Base-by-base conservation (phyloP, 2,888 invertebrate species). In the Sphaerophoria rueppellii region DNA sequence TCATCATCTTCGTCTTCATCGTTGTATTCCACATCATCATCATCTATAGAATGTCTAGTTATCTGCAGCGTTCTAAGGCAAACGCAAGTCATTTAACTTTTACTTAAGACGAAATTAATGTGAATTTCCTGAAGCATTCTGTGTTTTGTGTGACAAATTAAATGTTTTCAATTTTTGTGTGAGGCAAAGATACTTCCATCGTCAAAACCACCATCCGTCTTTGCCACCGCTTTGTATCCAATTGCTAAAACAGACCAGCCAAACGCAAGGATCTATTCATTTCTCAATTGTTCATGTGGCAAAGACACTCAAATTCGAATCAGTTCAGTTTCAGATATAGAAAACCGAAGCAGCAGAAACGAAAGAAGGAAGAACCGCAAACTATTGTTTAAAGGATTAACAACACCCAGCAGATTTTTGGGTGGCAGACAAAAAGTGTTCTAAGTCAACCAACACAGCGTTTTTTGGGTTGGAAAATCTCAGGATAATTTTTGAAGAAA, bases 401-500 rank as follows among this genome's bases (percentile, higher is more conserved):
- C 52, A 60, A 69, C 60, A 65, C n/a, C 48, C 50, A 35, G n/a
- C 32, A 46, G 9, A 24, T 24, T n/a, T 43, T 43, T 16, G 61
- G 9, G 6, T 58, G 16, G 12, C n/a, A 40, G 35, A 11, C 24
- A 32, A 46, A 9, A 63, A 63, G 48, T 32, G 48, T 46, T 63
- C 61, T 34, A 48, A 48, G 63, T 16, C 37, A 61, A 69, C 35
- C 34, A 24, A 24, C 40, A 37, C 37, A 50, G 32, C 34, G 37
- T 46, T 80, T 9, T 58, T 43, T 60, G 5, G 71, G 55, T 69
- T 24, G 57, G 46, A 69, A 57, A 85, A 80, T 85, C 76, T 73
- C 48, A 52, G 69, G 73, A 77, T 85, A 81, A 85, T 69, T 81
- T 85, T 75, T 81, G 11, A 6, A 6, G 73, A 54, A 73, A 85